Evolutionary conservation across 1,140 invertebrate species (phyloP).

Genomic region (Charaxes varanes): DNA sequence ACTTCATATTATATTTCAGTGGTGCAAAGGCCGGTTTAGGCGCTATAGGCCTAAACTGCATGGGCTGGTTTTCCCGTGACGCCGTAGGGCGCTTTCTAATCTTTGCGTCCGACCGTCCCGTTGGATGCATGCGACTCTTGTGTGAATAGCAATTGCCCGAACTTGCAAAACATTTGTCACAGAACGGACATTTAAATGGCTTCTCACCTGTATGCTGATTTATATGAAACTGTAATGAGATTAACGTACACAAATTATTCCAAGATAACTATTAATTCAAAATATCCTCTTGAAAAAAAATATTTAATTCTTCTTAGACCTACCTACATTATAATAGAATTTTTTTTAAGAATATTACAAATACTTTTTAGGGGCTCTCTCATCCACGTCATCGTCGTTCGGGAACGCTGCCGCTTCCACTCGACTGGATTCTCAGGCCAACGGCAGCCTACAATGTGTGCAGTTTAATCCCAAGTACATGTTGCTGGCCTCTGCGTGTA

Average conservation of each 20-base stretch:
- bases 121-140: slow-evolving; percentile 82
- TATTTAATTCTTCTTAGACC: too few species aligned
- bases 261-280: too few species aligned
- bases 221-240: slow-evolving; percentile 80
- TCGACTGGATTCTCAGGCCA: too few species aligned
- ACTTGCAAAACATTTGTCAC: slow-evolving; percentile 85
- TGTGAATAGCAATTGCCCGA: slow-evolving; percentile 87
- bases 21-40: slow-evolving; percentile 4
- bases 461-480: slow-evolving; percentile 99
- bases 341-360: too few species aligned
- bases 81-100: not conserved
- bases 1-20: slow-evolving; percentile 40
- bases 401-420: too few species aligned
- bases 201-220: slow-evolving; percentile 88
- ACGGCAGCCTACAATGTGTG: too few species aligned
- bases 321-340: too few species aligned
- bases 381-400: too few species aligned
- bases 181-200: slow-evolving; percentile 88
- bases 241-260: too few species aligned
- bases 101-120: slow-evolving; percentile 18
- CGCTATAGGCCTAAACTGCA: slow-evolving; percentile 10
- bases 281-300: too few species aligned
- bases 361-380: too few species aligned
- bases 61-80: not conserved
- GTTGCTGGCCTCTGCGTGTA: slow-evolving; percentile 98